phyloP scores from a whole-genome alignment of 2,797 vertebrate species.

The Benthosema pterotum region DNA sequence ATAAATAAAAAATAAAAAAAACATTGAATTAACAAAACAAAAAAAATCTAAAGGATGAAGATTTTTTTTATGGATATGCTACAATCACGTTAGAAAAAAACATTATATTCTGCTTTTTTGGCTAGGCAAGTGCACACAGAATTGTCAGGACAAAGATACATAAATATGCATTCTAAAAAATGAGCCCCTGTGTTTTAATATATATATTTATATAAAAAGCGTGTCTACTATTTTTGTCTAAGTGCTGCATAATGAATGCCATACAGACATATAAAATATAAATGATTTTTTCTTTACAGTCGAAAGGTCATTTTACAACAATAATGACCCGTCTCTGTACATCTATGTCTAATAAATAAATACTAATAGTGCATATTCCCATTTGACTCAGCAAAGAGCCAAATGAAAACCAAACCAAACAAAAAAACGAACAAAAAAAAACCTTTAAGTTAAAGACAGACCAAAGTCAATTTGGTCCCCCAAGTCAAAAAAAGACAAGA shows the following conservation, averaged over 20 bases:
- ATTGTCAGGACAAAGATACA: slow-evolving; percentile 77
- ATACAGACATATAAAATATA: slow-evolving; percentile 74
- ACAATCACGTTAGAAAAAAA: slow-evolving; percentile 68
- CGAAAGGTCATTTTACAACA: slow-evolving; percentile 74
- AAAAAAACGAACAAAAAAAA: not conserved
- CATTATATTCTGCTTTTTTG: slow-evolving; percentile 76
- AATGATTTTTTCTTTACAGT: slow-evolving; percentile 69
- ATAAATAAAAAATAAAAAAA: slow-evolving; percentile 81
- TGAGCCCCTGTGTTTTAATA: slow-evolving; percentile 77
- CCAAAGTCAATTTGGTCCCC: slow-evolving; percentile 81
- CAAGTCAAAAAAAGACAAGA: slow-evolving; percentile 66
- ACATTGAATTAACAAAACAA: slow-evolving; percentile 55
- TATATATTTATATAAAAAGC: no score
- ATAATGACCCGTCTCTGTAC: slow-evolving; percentile 72
- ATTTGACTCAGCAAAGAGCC: slow-evolving; percentile 69
- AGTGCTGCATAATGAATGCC: slow-evolving; percentile 71
- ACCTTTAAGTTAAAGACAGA: slow-evolving; percentile 79
- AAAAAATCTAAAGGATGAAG: slow-evolving; percentile 50
- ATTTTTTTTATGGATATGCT: slow-evolving; percentile 67
- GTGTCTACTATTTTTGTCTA: slow-evolving; percentile 75
- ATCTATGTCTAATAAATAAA: slow-evolving; percentile 86
- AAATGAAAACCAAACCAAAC: slow-evolving; percentile 71
- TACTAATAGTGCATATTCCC: slow-evolving; percentile 85
- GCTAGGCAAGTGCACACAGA: slow-evolving; percentile 81
- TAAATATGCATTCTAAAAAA: slow-evolving; percentile 81